These are phyloP conservation scores for Neotoma lepida DNA, from an alignment of 2,113 vertebrate genomes.

Conservation along the genomic window DNA sequence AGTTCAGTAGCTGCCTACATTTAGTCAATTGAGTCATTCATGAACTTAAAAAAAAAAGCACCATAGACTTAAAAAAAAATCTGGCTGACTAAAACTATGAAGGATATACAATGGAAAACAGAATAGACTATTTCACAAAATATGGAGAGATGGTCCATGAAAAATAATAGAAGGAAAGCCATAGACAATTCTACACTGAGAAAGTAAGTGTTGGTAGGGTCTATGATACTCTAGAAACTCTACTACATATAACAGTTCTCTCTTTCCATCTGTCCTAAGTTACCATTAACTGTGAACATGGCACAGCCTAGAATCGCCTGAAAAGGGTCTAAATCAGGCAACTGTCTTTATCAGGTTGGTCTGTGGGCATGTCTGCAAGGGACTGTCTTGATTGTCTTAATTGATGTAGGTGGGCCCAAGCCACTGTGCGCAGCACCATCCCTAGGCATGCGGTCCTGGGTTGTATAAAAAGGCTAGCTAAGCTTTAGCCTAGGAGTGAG, in stretches of 20 bases:
- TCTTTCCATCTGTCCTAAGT: not conserved
- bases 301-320: not conserved
- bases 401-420: too few species aligned
- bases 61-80: slow-evolving; percentile 31
- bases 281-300: not conserved
- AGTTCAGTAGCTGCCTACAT: slow-evolving; percentile 34
- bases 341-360: not conserved
- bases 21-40: slow-evolving; percentile 73
- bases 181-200: not conserved
- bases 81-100: slow-evolving; percentile 46
- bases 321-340: not conserved
- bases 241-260: not conserved
- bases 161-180: not conserved
- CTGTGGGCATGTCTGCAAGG: too few species aligned
- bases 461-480: not conserved
- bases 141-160: not conserved
- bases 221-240: not conserved
- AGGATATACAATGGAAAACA: slow-evolving; percentile 42
- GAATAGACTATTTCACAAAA: slow-evolving; percentile 43
- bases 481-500: not conserved
- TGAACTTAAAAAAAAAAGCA: slow-evolving; percentile 29
- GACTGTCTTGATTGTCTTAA: not conserved
- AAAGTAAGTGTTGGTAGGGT: not conserved
- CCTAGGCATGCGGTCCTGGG: not conserved
- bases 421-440: not conserved